Evolutionary conservation across 2,797 vertebrate genomes (phyloP).

Genomic region (Girardinus metallicus): DNA sequence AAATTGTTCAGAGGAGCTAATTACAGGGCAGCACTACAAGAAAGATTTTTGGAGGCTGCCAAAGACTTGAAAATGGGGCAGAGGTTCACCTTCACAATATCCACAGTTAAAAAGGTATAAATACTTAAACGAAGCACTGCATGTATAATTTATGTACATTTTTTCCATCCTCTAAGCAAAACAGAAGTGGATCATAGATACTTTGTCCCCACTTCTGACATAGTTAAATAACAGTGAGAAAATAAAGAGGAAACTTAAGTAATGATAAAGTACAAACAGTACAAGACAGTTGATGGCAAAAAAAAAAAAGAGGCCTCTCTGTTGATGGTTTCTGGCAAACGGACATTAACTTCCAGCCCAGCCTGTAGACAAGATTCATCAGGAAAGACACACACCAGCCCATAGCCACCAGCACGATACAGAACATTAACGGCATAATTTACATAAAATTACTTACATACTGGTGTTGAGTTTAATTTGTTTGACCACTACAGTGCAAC

Average conservation of each 20-base stretch:
- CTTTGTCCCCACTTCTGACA: slow-evolving; percentile 44
- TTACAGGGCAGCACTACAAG: neutral
- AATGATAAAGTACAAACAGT: slow-evolving; percentile 60
- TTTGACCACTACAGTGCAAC: slow-evolving; percentile 88
- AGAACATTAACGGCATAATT: slow-evolving; percentile 96
- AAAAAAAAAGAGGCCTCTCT: slow-evolving; percentile 54
- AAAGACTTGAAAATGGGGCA: neutral
- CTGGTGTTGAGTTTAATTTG: slow-evolving; percentile 92
- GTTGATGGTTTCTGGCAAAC: slow-evolving; percentile 66
- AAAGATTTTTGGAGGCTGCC: too few species aligned
- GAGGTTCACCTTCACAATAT: neutral
- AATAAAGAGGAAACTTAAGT: slow-evolving; percentile 58
- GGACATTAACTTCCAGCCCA: slow-evolving; percentile 66
- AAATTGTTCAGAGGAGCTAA: neutral
- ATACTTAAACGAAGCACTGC: neutral
- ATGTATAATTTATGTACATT: neutral
- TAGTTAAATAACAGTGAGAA: slow-evolving; percentile 11
- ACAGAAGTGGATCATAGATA: slow-evolving; percentile 47
- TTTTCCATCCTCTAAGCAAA: neutral
- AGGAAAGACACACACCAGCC: slow-evolving; percentile 75
- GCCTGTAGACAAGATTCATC: slow-evolving; percentile 81
- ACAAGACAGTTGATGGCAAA: slow-evolving; percentile 37
- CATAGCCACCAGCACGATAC: slow-evolving; percentile 85
- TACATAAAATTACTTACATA: slow-evolving; percentile 97
- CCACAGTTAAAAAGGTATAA: neutral